A percentile compares a stretch with the other conserved stretches of the same genome.
Evolutionary conservation across 2,797 vertebrate genomes (phyloP).

Genomic region (Lemur catta): DNA sequence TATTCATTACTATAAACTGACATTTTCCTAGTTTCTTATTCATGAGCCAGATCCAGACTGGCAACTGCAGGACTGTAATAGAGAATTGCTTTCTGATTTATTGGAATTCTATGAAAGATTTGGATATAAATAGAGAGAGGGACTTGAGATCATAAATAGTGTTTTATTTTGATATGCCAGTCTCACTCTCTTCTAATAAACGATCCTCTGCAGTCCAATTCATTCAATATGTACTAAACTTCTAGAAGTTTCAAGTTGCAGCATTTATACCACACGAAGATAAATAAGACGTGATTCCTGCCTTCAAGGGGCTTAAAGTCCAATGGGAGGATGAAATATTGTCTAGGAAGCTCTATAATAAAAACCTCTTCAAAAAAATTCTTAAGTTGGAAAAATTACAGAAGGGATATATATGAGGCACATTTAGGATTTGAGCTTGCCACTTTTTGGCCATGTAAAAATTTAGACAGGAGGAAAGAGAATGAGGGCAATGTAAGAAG

Average conservation of each 20-base stretch:
- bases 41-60: not conserved
- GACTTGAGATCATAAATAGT: not conserved
- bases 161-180: conserved; percentile 2
- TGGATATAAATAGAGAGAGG: not conserved
- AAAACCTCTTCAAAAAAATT: not conserved
- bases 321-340: not conserved
- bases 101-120: not conserved
- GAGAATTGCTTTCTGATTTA: not conserved
- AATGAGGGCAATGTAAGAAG: not conserved
- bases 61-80: not conserved
- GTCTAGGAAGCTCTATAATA: not conserved
- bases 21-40: not conserved
- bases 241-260: not conserved
- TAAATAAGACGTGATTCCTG: not conserved
- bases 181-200: conserved; percentile 1
- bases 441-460: not conserved
- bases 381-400: not conserved
- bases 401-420: not conserved
- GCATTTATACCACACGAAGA: not conserved
- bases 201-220: not conserved
- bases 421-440: not conserved
- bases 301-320: not conserved
- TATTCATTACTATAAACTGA: not conserved
- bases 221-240: not conserved
- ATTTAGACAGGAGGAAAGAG: not conserved